Percentiles rank a stretch among this genome's conserved stretches.
Evolutionary conservation across 2,888 invertebrate genomes (phyloP).

Genomic region (Poecilus cupreus): DNA sequence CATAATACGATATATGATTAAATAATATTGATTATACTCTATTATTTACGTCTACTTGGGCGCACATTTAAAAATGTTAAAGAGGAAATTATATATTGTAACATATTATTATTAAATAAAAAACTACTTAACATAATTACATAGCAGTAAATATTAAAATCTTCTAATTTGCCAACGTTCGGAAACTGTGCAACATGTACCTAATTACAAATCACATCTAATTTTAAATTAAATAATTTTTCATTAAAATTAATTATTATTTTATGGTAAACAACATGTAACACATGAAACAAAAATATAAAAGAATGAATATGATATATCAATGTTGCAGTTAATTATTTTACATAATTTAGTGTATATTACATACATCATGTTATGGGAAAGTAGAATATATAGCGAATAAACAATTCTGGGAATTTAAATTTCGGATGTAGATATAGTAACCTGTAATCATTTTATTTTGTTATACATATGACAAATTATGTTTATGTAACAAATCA

Average conservation of each 20-base stretch:
- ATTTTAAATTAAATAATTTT: not conserved
- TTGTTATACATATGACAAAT: not conserved
- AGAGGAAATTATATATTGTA: not conserved
- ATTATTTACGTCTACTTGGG: not conserved
- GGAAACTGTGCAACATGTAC: constrained; percentile 2
- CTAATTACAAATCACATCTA: not conserved
- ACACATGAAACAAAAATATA: not conserved
- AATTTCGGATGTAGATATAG: not conserved
- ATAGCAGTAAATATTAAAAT: not conserved
- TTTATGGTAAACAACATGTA: not conserved
- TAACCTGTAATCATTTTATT: not conserved
- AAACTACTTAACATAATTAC: not conserved
- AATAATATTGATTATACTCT: not conserved
- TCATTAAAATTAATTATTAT: not conserved
- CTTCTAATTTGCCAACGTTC: not conserved
- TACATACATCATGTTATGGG: not conserved
- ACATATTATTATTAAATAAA: not conserved
- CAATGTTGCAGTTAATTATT: not conserved
- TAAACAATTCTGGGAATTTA: constrained; percentile 3
- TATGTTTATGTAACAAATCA: not conserved
- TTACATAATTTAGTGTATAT: not conserved
- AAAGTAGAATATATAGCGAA: not conserved
- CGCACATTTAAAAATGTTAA: not conserved
- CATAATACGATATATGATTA: not conserved
- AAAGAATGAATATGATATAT: not conserved